Percentiles rank a stretch among this genome's conserved stretches.
phyloP scores from a whole-genome alignment of 1,140 invertebrate species.

The Hylyphantes graminicola region DNA sequence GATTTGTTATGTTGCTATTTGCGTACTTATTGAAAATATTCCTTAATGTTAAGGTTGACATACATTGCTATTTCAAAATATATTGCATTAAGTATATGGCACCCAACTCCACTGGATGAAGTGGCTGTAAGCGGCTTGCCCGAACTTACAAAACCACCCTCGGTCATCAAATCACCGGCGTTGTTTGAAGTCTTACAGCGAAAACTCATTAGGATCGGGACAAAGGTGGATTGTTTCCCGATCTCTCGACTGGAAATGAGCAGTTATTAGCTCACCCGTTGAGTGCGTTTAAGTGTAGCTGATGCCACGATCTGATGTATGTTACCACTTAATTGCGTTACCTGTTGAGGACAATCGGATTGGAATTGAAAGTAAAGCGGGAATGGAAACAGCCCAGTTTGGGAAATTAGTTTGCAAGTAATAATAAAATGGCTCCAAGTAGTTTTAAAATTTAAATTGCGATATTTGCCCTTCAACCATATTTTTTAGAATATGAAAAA shows the following conservation, averaged over 20 bases:
- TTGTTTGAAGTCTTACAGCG: conserved; percentile 54
- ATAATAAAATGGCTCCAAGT: too few species aligned
- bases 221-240: conserved; percentile 43
- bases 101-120: background rate
- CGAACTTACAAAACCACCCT: conserved; percentile 35
- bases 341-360: conserved; percentile 10
- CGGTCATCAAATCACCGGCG: conserved; percentile 21
- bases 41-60: too few species aligned
- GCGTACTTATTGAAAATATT: too few species aligned
- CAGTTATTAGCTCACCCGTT: conserved; percentile 46
- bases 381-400: too few species aligned
- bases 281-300: conserved; percentile 31
- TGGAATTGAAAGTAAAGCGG: too few species aligned
- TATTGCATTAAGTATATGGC: too few species aligned
- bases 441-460: too few species aligned
- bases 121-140: background rate
- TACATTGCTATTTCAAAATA: too few species aligned
- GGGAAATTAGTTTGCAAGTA: too few species aligned
- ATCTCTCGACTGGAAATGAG: conserved; percentile 50
- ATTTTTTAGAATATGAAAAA: too few species aligned
- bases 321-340: conserved; percentile 19
- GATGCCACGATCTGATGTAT: conserved; percentile 17
- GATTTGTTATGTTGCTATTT: too few species aligned
- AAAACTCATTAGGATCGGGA: conserved; percentile 51
- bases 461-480: too few species aligned